Conservation (phyloP, 1,140 invertebrate genomes). For the Ectropis grisescens region DNA sequence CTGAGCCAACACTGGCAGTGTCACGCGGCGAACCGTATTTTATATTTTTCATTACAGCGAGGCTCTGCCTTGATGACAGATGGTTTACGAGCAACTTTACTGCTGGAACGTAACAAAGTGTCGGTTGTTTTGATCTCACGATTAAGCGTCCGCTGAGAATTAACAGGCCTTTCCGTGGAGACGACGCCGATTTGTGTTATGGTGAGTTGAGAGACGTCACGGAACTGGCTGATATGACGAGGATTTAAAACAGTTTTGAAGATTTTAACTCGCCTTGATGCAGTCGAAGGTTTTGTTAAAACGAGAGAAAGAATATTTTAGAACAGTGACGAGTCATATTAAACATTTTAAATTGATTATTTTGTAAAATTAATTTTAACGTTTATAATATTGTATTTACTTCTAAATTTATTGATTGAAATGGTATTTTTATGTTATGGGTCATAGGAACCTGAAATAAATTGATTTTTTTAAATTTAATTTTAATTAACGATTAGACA, state of each 20-base stretch:
- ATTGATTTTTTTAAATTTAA: too few species aligned
- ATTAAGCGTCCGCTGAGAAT: slow-evolving; percentile 6
- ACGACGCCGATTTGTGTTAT: too few species aligned
- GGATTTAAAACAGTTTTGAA: too few species aligned
- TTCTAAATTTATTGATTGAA: too few species aligned
- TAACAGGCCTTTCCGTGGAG: slow-evolving; percentile 1
- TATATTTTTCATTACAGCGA: slow-evolving; percentile 16
- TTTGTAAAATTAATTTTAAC: too few species aligned
- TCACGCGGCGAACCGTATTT: slow-evolving; percentile 5
- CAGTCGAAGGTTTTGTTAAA: background rate
- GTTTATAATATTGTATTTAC: too few species aligned
- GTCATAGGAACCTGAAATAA: too few species aligned
- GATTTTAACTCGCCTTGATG: background rate
- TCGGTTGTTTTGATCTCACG: slow-evolving; percentile 2
- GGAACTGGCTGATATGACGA: background rate
- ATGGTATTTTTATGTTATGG: too few species aligned
- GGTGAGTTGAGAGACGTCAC: too few species aligned
- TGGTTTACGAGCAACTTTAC: slow-evolving; percentile 8
- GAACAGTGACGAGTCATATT: background rate
- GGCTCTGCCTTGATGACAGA: slow-evolving; percentile 9
- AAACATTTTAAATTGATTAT: too few species aligned
- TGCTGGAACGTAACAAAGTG: slow-evolving; percentile 4
- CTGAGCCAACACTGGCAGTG: background rate
- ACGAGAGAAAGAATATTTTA: background rate
- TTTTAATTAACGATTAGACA: too few species aligned